Percentiles rank a stretch among this genome's conserved stretches.
phyloP scores from a whole-genome alignment of 2,888 invertebrate genomes.

The Ormyrus pomaceus region DNA sequence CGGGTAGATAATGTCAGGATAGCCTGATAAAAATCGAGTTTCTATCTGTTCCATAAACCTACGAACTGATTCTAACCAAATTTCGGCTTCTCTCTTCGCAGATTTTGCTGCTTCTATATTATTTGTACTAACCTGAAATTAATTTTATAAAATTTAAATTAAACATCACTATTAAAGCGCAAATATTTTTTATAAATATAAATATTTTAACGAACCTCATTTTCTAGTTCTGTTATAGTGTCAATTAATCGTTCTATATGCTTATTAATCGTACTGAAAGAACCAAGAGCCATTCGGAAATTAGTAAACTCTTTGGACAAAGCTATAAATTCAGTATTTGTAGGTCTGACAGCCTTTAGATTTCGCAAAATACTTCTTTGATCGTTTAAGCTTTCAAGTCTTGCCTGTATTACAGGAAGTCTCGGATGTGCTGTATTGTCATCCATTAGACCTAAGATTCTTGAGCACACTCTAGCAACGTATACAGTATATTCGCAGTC shows the following conservation, averaged over 20 bases:
- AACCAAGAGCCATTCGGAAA: conserved; percentile 69
- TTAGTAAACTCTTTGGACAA: conserved; percentile 69
- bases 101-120: conserved; percentile 68
- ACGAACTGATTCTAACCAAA: conserved; percentile 78
- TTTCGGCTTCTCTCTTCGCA: conserved; percentile 75
- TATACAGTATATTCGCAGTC: conserved; percentile 79
- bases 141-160: background rate
- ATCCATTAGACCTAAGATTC: conserved; percentile 72
- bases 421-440: conserved; percentile 58
- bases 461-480: conserved; percentile 78
- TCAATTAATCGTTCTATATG: conserved; percentile 72
- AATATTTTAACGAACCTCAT: conserved; percentile 53
- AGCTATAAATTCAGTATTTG: conserved; percentile 61
- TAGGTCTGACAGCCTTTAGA: conserved; percentile 65
- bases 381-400: conserved; percentile 55
- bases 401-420: conserved; percentile 56
- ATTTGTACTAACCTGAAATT: conserved; percentile 67
- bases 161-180: background rate
- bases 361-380: conserved; percentile 61
- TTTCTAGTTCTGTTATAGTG: conserved; percentile 73
- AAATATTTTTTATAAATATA: background rate
- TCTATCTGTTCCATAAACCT: conserved; percentile 79
- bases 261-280: conserved; percentile 72
- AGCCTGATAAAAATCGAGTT: conserved; percentile 80
- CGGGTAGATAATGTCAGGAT: conserved; percentile 87